Conservation (phyloP, 1,140 invertebrate genomes). For the Limonius californicus region DNA sequence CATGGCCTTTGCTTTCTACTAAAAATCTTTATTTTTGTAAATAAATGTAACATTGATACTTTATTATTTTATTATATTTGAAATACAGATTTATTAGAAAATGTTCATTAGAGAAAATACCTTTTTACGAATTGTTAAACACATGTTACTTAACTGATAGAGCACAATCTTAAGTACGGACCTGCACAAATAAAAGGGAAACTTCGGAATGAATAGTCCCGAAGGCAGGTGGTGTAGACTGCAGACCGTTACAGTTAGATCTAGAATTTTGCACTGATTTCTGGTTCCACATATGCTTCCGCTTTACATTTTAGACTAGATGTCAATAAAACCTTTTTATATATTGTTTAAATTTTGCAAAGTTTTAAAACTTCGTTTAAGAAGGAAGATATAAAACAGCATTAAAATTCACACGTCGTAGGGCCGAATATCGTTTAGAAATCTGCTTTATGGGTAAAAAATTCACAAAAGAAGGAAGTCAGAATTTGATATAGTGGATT, state of each 20-base stretch:
- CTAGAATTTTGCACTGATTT: background rate
- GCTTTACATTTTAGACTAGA: too few species aligned
- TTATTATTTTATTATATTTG: too few species aligned
- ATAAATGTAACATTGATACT: too few species aligned
- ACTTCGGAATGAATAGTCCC: background rate
- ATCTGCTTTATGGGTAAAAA: background rate
- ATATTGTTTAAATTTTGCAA: too few species aligned
- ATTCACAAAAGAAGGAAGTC: slow-evolving; percentile 22
- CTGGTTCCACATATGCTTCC: background rate
- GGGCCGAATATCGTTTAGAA: background rate
- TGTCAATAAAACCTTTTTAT: too few species aligned
- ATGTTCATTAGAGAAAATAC: too few species aligned
- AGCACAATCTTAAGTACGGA: background rate
- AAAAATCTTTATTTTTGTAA: too few species aligned
- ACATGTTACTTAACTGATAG: too few species aligned
- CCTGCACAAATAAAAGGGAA: background rate
- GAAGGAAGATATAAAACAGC: background rate
- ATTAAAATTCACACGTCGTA: background rate
- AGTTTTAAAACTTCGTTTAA: background rate
- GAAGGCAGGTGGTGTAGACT: slow-evolving; percentile 10
- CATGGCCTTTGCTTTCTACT: too few species aligned
- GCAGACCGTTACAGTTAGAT: slow-evolving; percentile 1
- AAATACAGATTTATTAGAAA: too few species aligned
- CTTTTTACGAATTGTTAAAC: too few species aligned
- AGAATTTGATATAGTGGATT: slow-evolving; percentile 29